Conservation (phyloP, 2,888 invertebrate species). For the Schizaphis graminum region DNA sequence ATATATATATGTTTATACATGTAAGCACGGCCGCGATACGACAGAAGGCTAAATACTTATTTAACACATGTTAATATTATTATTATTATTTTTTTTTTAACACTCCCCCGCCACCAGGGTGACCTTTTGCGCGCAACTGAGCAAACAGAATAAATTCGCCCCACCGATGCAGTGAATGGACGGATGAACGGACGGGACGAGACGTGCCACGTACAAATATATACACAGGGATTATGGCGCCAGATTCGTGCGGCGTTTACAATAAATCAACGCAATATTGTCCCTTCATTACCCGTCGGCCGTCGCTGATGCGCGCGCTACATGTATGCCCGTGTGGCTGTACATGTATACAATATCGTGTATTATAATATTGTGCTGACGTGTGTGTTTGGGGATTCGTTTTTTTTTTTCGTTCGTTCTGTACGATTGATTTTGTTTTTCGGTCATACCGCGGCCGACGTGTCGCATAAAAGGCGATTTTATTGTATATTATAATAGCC, state of each 20-base stretch:
- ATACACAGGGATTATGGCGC: slow-evolving; percentile 58
- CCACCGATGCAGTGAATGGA: not conserved
- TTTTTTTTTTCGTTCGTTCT: not conserved
- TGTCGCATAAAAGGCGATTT: not conserved
- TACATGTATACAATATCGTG: no score
- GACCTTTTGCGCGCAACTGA: slow-evolving; percentile 58
- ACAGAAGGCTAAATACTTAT: slow-evolving; percentile 66
- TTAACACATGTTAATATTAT: slow-evolving; percentile 64
- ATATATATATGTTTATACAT: not conserved
- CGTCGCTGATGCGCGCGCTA: not conserved
- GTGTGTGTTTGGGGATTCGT: slow-evolving; percentile 8
- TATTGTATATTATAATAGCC: not conserved
- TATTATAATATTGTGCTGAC: not conserved
- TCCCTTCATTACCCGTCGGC: slow-evolving; percentile 45
- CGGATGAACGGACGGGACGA: not conserved
- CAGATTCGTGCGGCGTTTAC: slow-evolving; percentile 48
- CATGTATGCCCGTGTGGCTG: not conserved
- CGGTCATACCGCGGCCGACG: not conserved
- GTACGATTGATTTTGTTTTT: slow-evolving; percentile 13
- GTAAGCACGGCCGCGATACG: not conserved
- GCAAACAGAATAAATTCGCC: slow-evolving; percentile 58
- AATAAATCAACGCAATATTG: slow-evolving; percentile 64
- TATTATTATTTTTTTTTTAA: slow-evolving; percentile 33
- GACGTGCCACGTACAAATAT: slow-evolving; percentile 56
- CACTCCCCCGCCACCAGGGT: slow-evolving; percentile 1